Evolutionary conservation across 2,888 invertebrate genomes (phyloP).

Genomic region (Tetanocera ferruginea): DNA sequence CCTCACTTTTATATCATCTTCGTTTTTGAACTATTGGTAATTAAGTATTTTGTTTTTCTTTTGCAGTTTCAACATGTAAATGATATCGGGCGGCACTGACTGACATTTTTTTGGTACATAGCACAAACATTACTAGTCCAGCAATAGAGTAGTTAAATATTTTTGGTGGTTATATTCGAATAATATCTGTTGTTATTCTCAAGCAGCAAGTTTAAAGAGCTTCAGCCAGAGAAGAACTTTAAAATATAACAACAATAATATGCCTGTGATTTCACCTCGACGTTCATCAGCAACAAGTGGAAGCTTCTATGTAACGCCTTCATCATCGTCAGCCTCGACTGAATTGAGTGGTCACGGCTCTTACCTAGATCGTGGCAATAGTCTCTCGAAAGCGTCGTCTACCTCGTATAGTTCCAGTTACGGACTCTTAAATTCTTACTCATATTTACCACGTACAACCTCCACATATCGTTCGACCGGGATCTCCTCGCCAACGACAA

Average conservation of each 20-base stretch:
- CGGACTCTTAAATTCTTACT: conserved; percentile 42
- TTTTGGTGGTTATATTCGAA: too few species aligned
- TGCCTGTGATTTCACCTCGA: conserved; percentile 71
- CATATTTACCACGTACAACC: conserved; percentile 58
- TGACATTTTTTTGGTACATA: too few species aligned
- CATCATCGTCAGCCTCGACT: conserved; percentile 50
- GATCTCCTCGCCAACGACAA: conserved; percentile 54
- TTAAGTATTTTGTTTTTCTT: too few species aligned
- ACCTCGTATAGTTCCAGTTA: conserved; percentile 53
- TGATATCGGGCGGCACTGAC: background rate
- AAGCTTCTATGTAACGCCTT: conserved; percentile 68
- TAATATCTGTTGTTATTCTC: too few species aligned
- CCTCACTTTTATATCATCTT: too few species aligned
- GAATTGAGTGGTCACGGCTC: conserved; percentile 51
- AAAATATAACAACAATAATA: conserved; percentile 57
- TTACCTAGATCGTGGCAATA: conserved; percentile 62
- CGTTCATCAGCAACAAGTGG: conserved; percentile 69
- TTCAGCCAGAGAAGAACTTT: background rate
- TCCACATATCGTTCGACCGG: conserved; percentile 33
- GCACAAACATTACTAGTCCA: too few species aligned
- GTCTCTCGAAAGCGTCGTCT: conserved; percentile 58
- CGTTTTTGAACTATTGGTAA: too few species aligned
- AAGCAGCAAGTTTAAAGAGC: too few species aligned
- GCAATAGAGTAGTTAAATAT: too few species aligned
- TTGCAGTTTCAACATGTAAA: conserved; percentile 15